Conservation (phyloP, 2,113 vertebrate genomes). For the Nanorana parkeri region DNA sequence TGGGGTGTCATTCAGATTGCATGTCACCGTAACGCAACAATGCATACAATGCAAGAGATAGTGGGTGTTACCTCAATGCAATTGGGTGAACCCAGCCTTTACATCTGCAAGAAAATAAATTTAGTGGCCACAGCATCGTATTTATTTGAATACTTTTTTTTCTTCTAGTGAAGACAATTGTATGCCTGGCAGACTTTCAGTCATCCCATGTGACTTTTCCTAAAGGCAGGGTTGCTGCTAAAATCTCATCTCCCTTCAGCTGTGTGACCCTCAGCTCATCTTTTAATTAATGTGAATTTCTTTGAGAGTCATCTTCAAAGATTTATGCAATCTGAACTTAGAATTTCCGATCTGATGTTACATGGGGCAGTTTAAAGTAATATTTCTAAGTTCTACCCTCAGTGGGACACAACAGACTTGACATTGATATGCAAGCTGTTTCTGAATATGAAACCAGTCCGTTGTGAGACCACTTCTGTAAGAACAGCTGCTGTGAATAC, state of each 20-base stretch:
- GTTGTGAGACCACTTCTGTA: neutral
- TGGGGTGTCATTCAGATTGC: no score
- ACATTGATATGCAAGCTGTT: slow-evolving; percentile 1
- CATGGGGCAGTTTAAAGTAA: neutral
- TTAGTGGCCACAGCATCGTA: no score
- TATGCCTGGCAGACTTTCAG: neutral
- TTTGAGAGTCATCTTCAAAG: neutral
- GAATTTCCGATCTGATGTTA: slow-evolving; percentile 3
- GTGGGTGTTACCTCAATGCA: no score
- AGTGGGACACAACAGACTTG: slow-evolving; percentile 4
- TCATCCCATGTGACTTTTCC: neutral
- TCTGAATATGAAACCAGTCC: neutral
- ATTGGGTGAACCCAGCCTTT: no score
- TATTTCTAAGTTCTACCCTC: slow-evolving; percentile 3
- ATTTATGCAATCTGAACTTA: slow-evolving; percentile 24
- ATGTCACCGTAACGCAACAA: no score
- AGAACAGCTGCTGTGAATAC: neutral
- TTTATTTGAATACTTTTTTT: neutral
- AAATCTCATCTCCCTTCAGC: neutral
- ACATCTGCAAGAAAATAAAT: no score
- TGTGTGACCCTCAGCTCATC: slow-evolving; percentile 19
- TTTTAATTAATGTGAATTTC: slow-evolving; percentile 18
- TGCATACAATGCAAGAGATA: no score
- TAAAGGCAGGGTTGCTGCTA: neutral
- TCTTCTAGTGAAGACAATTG: neutral